Base-by-base conservation (phyloP, 2,113 vertebrate genomes). In the Zeus faber region DNA sequence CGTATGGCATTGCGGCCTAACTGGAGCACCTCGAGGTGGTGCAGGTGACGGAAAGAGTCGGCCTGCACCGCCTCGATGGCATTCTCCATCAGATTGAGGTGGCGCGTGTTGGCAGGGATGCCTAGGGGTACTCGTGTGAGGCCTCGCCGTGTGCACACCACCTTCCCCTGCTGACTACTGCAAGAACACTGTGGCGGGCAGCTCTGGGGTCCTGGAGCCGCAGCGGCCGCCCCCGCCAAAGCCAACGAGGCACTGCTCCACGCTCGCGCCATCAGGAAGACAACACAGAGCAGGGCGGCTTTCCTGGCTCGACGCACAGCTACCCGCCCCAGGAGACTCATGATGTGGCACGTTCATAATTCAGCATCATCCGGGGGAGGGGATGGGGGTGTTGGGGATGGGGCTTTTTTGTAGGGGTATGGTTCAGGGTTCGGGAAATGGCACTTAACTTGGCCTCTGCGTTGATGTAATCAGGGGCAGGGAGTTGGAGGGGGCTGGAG, bases 31-130 rank as follows among this genome's bases (percentile, higher is more conserved):
- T 99, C 97, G 85, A 99, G 88, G 89, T 97, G 95, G 70, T 94
- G 94, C 58, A 99, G 92, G 87, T 98, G 93, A 5, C 96, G 91
- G 75, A 99, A 99, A 2, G 95, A 96, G 84, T 99, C 97, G 0
- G 95, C 96, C 88, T 98, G 95, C 83, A 99, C 93, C 87, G 93
- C 67, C 88, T 94, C 93, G 55, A 99, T 98, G 80, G 92, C 91
- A 89, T 99, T 99, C 86, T 98, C 97, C 96, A 98, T 98, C 60
- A 99, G 92, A 91, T 99, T 99, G 90, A 99, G 95, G 76, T 96
- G 91, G 31, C 96, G 91, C 60, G 97, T 97, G 87, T 93, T 95
- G 80, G 93, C 90, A 57, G 97, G 96, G 72, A 99, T 96, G 18
- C 95, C 96, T 39, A 88, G 90, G 31, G 97, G 97, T 47, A 98